Percentiles rank a stretch among this genome's conserved stretches.
phyloP scores from a whole-genome alignment of 2,888 invertebrate species.

The Tachystola acroxantha region DNA sequence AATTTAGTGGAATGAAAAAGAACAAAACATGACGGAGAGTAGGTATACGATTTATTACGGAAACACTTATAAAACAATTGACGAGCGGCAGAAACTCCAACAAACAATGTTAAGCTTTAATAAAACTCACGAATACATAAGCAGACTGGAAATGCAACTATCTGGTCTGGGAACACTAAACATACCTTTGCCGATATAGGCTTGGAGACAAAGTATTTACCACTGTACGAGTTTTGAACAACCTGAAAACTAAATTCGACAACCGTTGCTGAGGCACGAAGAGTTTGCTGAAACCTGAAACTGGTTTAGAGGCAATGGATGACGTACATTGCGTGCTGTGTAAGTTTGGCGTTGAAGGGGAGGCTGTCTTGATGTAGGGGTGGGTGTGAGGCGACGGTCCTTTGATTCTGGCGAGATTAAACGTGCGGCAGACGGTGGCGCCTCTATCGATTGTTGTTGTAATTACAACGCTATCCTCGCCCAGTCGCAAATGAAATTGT shows the following conservation, averaged over 20 bases:
- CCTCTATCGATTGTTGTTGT: constrained; percentile 79
- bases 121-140: constrained; percentile 59
- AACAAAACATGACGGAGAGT: no score
- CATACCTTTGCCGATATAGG: constrained; percentile 66
- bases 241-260: constrained; percentile 15
- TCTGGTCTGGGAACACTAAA: constrained; percentile 64
- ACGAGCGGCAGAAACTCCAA: constrained; percentile 12
- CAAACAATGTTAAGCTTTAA: constrained; percentile 60
- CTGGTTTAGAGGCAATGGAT: constrained; percentile 45
- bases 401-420: constrained; percentile 77
- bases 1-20: no score
- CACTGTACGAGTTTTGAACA: constrained; percentile 41
- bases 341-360: constrained; percentile 29
- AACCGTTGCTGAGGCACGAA: constrained; percentile 40
- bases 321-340: constrained; percentile 12
- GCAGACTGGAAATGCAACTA: constrained; percentile 70
- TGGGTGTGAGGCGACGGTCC: constrained; percentile 73
- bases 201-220: constrained; percentile 67
- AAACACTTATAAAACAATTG: constrained; percentile 2
- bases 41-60: no score
- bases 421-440: constrained; percentile 78
- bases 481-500: constrained; percentile 78
- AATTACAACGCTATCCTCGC: constrained; percentile 77
- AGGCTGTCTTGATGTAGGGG: constrained; percentile 44
- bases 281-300: constrained; percentile 3